phyloP scores from a whole-genome alignment of 2,113 vertebrate genomes.

The Ailuropoda melanoleuca region DNA sequence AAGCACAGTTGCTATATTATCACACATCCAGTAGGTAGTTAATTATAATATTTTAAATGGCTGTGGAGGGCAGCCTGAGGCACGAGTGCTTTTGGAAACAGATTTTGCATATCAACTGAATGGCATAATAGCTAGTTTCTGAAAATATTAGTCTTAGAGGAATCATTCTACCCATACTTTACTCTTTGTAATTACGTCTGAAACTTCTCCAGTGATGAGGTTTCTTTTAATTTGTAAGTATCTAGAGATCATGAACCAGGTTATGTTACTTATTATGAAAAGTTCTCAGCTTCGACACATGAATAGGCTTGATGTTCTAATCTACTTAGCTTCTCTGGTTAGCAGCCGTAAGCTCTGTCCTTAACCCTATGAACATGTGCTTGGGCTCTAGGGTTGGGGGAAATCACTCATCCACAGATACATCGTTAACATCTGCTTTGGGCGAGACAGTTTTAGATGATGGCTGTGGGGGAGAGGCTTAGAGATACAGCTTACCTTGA shows the following conservation, averaged over 20 bases:
- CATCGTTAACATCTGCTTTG: neutral
- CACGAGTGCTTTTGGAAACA: neutral
- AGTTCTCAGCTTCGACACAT: neutral
- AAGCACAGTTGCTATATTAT: neutral
- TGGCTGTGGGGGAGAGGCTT: neutral
- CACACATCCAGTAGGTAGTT: constrained; percentile 31
- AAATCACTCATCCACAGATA: neutral
- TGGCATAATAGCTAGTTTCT: constrained; percentile 5
- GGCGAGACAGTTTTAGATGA: neutral
- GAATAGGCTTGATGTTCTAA: neutral
- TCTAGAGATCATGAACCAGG: neutral
- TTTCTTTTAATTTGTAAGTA: constrained; percentile 50
- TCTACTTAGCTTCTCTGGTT: neutral
- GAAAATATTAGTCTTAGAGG: constrained; percentile 63
- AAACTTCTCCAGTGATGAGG: constrained; percentile 21
- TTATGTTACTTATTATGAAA: constrained; percentile 30
- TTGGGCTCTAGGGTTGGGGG: neutral
- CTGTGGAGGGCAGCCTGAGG: constrained; percentile 22
- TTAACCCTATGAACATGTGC: neutral
- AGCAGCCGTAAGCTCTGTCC: neutral
- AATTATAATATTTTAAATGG: constrained; percentile 55
- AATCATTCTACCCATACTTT: constrained; percentile 29
- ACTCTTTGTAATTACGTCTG: constrained; percentile 6
- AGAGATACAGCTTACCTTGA: neutral
- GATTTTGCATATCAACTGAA: constrained; percentile 56